Evolutionary conservation across 2,797 vertebrate species (phyloP), one percentile per base, ranked within the genome.

Genomic region (Hozukius guyotensis): DNA sequence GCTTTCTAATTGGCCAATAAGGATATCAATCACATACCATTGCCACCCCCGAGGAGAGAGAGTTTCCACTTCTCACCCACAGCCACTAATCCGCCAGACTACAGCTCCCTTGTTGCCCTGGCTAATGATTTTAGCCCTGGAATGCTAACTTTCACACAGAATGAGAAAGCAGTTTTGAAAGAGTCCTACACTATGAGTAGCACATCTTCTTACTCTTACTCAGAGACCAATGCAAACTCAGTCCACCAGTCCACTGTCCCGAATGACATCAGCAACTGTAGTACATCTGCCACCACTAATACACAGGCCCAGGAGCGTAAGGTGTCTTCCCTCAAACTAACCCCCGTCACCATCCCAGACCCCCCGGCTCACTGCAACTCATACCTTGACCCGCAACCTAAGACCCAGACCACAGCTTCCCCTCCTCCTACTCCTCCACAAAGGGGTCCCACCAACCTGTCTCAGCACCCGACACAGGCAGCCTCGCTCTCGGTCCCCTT

Each of bases 281-380:
- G 27, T 59, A 34, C 71, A 57, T 77, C 81, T 60, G 49, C 83
- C 78, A 78, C 83, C 61, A 82, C 93, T 88, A 96, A 95, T 72
- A 91, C 70, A 42, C 95, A 96, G 20, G 88, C 94, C 81, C 96
- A 95, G 70, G 96, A 96, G 77, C 96, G 96, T 79, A 98, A 95
- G 89, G 92, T 98, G 76, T 97, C 97, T 8, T 96, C 97, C 52
- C 86, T 97, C 84, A 97, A 96, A 93, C 93, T 99, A 91, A 97
- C 96, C 81, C 96, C 91, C 4, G 85, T 95, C 89, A 96, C 93
- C 60, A 94, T 95, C 57, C 84, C 91, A n/a, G 61, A 92, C 86
- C 94, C 88, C 14, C 94, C 93, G 80, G 88, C 77, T 81, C 88
- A 94, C 78, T 61, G 91, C 65, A 91, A 67, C 83, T 80, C 82